phyloP scores from a whole-genome alignment of 2,797 vertebrate genomes.

The Setipinna tenuifilis region DNA sequence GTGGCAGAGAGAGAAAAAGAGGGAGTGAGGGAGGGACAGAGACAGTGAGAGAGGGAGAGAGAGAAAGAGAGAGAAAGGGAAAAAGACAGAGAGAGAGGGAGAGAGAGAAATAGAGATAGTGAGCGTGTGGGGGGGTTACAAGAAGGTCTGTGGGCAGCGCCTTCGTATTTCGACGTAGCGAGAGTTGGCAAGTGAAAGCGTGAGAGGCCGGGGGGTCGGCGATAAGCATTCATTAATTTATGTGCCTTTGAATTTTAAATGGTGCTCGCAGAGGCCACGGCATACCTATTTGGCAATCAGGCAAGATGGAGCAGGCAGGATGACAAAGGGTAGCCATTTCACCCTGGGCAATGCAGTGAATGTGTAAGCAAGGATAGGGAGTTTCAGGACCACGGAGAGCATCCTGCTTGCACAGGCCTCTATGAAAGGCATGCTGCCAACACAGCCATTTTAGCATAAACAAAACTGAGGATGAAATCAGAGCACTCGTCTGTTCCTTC shows the following conservation, averaged over 20 bases:
- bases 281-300: slow-evolving; percentile 46
- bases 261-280: slow-evolving; percentile 15
- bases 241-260: slow-evolving; percentile 54
- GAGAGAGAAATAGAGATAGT: too few species aligned
- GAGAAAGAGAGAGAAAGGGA: too few species aligned
- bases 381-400: slow-evolving; percentile 11
- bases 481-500: too few species aligned
- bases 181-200: slow-evolving; percentile 32
- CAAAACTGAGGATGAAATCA: too few species aligned
- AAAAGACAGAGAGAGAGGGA: too few species aligned
- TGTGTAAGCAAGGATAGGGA: not conserved
- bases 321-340: slow-evolving; percentile 19
- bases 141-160: slow-evolving; percentile 17
- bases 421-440: not conserved
- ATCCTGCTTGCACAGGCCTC: not conserved
- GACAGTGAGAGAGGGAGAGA: too few species aligned
- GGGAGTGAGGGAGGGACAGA: too few species aligned
- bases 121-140: too few species aligned
- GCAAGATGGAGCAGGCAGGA: not conserved
- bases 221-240: slow-evolving; percentile 57
- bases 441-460: too few species aligned
- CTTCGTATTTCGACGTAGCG: slow-evolving; percentile 48
- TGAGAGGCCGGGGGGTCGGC: slow-evolving; percentile 45
- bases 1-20: too few species aligned
- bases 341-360: slow-evolving; percentile 14